phyloP scores from a whole-genome alignment of 2,797 vertebrate genomes.

The Lepus oiostolus region DNA sequence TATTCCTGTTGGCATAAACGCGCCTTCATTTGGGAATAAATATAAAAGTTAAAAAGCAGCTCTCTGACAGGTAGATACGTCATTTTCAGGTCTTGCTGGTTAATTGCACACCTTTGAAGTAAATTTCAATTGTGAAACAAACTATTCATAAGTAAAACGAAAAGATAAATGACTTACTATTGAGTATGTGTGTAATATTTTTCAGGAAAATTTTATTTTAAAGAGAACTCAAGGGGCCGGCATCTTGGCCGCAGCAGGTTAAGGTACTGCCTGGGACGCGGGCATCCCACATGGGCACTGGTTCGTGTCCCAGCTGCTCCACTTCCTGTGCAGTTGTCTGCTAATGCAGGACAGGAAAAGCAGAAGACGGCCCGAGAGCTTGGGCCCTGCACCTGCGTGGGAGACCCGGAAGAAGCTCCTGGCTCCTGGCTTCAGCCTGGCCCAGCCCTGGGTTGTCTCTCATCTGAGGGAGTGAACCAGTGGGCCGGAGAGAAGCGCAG shows the following conservation, averaged over 20 bases:
- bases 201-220: background rate
- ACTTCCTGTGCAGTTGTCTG: no score
- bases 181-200: background rate
- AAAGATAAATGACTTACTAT: background rate
- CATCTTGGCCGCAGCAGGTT: no score
- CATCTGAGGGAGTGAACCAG: no score
- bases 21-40: background rate
- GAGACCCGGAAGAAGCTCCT: no score
- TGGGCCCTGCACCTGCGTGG: no score
- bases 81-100: background rate
- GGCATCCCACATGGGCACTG: no score
- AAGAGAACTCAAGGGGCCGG: background rate
- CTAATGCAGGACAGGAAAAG: no score
- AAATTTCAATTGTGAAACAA: conserved; percentile 30
- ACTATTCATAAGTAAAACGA: background rate
- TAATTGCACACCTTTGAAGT: conserved; percentile 47
- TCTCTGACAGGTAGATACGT: background rate
- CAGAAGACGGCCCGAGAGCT: no score
- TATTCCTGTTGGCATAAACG: background rate
- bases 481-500: no score
- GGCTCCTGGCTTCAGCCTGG: no score
- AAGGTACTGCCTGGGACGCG: no score
- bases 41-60: background rate
- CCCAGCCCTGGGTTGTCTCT: no score
- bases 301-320: background rate